Base-by-base conservation (phyloP, 2,797 vertebrate genomes). In the Bovichtus diacanthus region DNA sequence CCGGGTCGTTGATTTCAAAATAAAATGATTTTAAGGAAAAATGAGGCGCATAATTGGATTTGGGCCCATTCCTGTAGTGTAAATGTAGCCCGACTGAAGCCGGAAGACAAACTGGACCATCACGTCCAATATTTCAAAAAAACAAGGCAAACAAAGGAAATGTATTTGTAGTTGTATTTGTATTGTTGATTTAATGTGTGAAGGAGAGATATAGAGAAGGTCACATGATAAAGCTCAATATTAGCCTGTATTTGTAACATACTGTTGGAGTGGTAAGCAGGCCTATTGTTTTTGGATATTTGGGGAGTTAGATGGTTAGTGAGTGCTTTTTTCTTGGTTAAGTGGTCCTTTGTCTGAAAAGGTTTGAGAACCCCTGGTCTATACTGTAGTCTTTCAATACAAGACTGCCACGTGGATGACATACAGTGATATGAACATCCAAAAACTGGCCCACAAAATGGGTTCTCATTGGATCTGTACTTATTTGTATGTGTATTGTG, bases 1-100 rank as follows among this genome's bases (percentile, higher is more conserved):
- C 88, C 85, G 75, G 88, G 74, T 82, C 6, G 39, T 8, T 3
- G 2, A 67, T 74, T 84, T 88, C 72, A 87, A 81, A 82, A 78
- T 87, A 82, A 81, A 70, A 63, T 27, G 0, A 0, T 3, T 10
- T 19, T 6, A 12, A 21, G 1, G 9, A 3, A 13, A 36, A 23
- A 21, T 47, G 3, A 41, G 5, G 9, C 65, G 13, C 13, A 18
- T 3, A 9, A 47, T 25, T 25, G n/a, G 9, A 19, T 55, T 31
- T 44, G 12, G 23, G 3, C 23, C 18, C 21, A 6, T 41, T 56
- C 16, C 2, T 31, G 18, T 19, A 8, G 16, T 19, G 11, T 38
- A 2, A 23, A 9, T 46, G 21, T 41, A 50, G 44, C 0, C 8
- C 25, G 29, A 18, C 9, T 56, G 2, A 39, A 18, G 50, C 9